Percentiles rank a stretch among this genome's conserved stretches.
phyloP scores from a whole-genome alignment of 2,888 invertebrate species.

The Eudemis profundana region DNA sequence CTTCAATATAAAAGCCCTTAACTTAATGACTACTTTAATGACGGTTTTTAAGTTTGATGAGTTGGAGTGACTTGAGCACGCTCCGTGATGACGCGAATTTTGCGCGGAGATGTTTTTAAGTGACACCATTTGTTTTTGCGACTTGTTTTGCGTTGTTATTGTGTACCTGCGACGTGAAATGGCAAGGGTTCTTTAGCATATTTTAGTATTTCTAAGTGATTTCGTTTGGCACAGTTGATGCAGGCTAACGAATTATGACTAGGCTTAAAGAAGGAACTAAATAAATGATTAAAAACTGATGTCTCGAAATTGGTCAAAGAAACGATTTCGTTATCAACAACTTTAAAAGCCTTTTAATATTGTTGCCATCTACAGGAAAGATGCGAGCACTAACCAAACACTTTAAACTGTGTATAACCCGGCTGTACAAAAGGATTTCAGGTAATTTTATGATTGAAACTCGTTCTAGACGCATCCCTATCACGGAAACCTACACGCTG shows the following conservation, averaged over 20 bases:
- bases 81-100: conserved; percentile 28
- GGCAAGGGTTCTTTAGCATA: conserved; percentile 15
- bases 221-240: too few relatives aligned
- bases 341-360: too few relatives aligned
- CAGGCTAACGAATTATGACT: too few relatives aligned
- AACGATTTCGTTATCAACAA: too few relatives aligned
- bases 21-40: conserved; percentile 39
- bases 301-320: too few relatives aligned
- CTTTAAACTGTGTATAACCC: too few relatives aligned
- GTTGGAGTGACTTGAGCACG: conserved; percentile 37
- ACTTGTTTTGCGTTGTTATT: conserved; percentile 18
- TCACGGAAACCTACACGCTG: conserved; percentile 93
- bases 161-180: conserved; percentile 4
- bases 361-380: too few relatives aligned
- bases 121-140: conserved; percentile 28
- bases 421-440: too few relatives aligned
- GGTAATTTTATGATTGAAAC: too few relatives aligned
- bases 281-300: too few relatives aligned
- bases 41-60: conserved; percentile 41
- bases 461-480: conserved; percentile 88
- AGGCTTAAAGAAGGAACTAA: too few relatives aligned
- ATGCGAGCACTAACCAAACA: too few relatives aligned
- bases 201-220: background rate
- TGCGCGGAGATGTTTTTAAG: conserved; percentile 26
- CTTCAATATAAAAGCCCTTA: conserved; percentile 39